phyloP scores from a whole-genome alignment of 2,888 invertebrate species.

The Mythimna vitellina region DNA sequence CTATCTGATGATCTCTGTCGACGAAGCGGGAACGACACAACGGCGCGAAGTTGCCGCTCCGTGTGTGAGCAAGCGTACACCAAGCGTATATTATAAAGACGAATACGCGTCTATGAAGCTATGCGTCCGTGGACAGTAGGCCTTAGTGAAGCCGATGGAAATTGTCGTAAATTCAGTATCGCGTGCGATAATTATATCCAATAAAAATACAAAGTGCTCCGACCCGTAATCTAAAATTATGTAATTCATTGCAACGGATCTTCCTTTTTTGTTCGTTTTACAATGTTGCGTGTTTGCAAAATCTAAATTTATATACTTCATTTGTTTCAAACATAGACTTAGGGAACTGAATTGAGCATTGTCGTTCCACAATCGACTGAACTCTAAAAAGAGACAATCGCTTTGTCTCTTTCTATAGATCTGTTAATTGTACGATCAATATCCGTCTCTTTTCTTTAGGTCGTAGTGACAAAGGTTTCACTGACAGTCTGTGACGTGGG shows the following conservation, averaged over 20 bases:
- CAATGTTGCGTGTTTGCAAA: constrained; percentile 22
- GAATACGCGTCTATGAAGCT: no score
- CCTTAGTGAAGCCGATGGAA: no score
- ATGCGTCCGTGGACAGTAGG: no score
- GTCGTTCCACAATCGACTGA: background rate
- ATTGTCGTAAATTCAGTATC: background rate
- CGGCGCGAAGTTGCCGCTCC: no score
- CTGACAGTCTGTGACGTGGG: background rate
- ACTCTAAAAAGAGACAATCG: background rate
- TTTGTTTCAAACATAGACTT: background rate
- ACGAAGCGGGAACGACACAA: no score
- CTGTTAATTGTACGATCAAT: background rate
- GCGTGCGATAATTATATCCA: constrained; percentile 3
- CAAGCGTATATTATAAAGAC: no score
- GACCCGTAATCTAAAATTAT: constrained; percentile 19
- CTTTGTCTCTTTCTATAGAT: no score
- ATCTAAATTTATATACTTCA: constrained; percentile 8
- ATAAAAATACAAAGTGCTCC: no score
- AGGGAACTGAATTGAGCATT: background rate
- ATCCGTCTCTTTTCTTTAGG: background rate
- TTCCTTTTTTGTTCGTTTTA: constrained; percentile 5
- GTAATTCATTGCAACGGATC: constrained; percentile 33
- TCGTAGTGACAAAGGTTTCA: background rate
- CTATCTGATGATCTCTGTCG: no score
- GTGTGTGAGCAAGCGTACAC: no score